Percentiles rank a stretch among this genome's conserved stretches.
phyloP scores from a whole-genome alignment of 2,888 invertebrate genomes.

The Stictocephala bisonia region DNA sequence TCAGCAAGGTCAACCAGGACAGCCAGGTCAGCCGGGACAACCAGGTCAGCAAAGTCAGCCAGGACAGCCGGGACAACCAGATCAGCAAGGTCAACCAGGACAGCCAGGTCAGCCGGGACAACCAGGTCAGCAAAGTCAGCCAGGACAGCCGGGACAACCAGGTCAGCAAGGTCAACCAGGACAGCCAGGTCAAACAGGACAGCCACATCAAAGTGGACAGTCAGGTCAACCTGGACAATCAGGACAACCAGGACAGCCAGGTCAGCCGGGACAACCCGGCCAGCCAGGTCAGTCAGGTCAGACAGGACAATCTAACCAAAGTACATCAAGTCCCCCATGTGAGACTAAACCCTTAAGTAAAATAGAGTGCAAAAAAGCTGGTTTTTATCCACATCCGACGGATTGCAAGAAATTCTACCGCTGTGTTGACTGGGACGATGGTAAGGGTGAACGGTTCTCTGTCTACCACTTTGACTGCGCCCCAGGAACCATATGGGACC shows the following conservation, averaged over 20 bases:
- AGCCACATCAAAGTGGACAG: not conserved
- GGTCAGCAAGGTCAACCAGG: constrained; percentile 43
- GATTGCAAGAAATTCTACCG: constrained; percentile 83
- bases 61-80: no score
- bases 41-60: not conserved
- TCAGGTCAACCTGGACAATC: constrained; percentile 42
- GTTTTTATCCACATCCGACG: constrained; percentile 75
- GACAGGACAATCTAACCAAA: constrained; percentile 34
- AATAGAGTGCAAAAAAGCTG: constrained; percentile 71
- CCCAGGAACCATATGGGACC: constrained; percentile 79
- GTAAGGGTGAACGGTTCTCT: constrained; percentile 68
- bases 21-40: constrained; percentile 7
- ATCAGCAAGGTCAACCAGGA: no score
- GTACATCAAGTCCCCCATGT: constrained; percentile 45
- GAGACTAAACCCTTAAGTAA: constrained; percentile 51
- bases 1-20: constrained; percentile 47
- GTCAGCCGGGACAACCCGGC: constrained; percentile 49
- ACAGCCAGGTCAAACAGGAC: constrained; percentile 46
- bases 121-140: not conserved
- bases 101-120: no score
- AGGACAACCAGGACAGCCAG: constrained; percentile 51
- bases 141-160: no score
- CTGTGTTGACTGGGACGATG: constrained; percentile 75
- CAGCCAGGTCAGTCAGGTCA: constrained; percentile 14
- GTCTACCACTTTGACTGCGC: constrained; percentile 76